Percentiles rank a stretch among this genome's conserved stretches.
Evolutionary conservation across 2,113 vertebrate genomes (phyloP).

Genomic region (Callocephalon fimbriatum): DNA sequence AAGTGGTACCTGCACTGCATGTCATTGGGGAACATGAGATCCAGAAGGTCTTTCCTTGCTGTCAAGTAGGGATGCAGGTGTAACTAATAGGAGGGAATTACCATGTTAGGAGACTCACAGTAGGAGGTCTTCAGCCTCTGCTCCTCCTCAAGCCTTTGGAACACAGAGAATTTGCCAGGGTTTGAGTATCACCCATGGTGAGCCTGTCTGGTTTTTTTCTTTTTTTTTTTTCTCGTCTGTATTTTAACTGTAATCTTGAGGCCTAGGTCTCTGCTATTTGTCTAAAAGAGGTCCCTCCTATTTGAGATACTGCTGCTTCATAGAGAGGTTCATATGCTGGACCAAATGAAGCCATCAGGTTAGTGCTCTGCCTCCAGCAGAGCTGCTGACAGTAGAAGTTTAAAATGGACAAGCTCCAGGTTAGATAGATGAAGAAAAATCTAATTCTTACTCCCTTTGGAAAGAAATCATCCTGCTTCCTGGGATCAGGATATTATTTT

Average conservation of each 20-base stretch:
- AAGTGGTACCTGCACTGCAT: background rate
- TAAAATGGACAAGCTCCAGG: background rate
- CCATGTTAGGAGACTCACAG: background rate
- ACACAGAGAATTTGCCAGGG: background rate
- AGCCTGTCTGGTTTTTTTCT: background rate
- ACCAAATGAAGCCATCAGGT: background rate
- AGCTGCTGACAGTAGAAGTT: background rate
- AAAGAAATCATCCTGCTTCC: background rate
- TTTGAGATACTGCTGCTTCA: background rate
- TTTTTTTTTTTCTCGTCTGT: background rate
- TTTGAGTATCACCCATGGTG: background rate
- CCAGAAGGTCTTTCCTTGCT: background rate
- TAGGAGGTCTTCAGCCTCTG: background rate
- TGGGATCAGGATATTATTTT: background rate
- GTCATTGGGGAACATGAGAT: background rate
- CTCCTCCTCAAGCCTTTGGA: accelerated
- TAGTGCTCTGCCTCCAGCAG: background rate
- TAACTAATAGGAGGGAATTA: background rate
- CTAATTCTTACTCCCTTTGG: background rate
- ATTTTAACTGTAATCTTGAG: background rate
- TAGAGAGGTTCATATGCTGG: background rate
- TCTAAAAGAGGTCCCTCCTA: background rate
- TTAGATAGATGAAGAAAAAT: background rate
- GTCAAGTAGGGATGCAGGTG: background rate
- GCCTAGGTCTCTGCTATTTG: background rate